Conservation (phyloP, 2,888 invertebrate genomes). For the Perdita meconis region DNA sequence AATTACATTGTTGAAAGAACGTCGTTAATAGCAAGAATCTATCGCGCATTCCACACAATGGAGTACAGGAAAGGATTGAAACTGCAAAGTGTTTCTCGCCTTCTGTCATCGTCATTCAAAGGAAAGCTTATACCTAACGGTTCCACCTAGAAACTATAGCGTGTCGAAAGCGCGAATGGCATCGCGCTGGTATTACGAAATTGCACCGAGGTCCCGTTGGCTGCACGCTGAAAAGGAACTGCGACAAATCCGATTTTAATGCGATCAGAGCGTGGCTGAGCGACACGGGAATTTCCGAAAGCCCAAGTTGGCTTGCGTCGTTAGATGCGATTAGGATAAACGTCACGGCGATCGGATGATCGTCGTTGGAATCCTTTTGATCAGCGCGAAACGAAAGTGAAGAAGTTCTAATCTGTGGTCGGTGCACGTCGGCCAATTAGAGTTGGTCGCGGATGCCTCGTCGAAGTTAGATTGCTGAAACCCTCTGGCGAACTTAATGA, state of each 20-base stretch:
- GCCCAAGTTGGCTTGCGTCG: slow-evolving; percentile 32
- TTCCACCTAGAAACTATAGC: slow-evolving; percentile 58
- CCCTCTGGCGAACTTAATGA: slow-evolving; percentile 48
- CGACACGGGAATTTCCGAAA: slow-evolving; percentile 36
- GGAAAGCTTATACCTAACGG: slow-evolving; percentile 49
- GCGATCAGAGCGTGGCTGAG: slow-evolving; percentile 43
- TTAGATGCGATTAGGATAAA: slow-evolving; percentile 25
- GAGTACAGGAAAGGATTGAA: not conserved
- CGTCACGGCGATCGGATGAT: slow-evolving; percentile 30
- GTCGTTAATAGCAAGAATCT: not conserved
- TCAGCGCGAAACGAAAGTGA: slow-evolving; percentile 60
- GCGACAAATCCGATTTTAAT: slow-evolving; percentile 62
- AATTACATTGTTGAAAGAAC: not conserved
- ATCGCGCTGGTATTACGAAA: slow-evolving; percentile 56
- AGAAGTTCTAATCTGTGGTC: slow-evolving; percentile 68
- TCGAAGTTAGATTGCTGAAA: slow-evolving; percentile 68
- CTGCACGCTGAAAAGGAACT: slow-evolving; percentile 47
- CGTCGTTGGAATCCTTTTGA: slow-evolving; percentile 47
- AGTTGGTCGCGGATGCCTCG: slow-evolving; percentile 48
- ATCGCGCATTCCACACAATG: not conserved
- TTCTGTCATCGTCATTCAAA: slow-evolving; percentile 33
- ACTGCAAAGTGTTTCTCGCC: not conserved
- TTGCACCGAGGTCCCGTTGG: slow-evolving; percentile 59
- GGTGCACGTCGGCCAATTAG: slow-evolving; percentile 72
- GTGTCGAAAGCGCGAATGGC: slow-evolving; percentile 65